Conservation (phyloP, 1,140 invertebrate genomes). For the Lepidurus couesii region DNA sequence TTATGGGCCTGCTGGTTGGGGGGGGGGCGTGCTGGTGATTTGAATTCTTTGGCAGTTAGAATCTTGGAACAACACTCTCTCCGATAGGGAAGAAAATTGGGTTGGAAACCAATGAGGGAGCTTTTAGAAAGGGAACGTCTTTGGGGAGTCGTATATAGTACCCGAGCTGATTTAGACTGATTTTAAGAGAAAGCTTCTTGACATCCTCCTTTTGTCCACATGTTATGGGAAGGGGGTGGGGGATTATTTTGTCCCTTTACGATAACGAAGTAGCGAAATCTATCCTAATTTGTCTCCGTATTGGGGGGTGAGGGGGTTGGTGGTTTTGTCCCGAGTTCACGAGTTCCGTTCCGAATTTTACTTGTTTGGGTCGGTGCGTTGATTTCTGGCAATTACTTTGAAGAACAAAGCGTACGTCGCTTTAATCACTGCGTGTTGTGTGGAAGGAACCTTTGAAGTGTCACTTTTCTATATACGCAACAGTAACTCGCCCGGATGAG, state of each 20-base stretch:
- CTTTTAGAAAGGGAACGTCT: not conserved
- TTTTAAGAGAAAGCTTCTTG: not conserved
- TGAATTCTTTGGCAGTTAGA: not conserved
- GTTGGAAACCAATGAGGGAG: not conserved
- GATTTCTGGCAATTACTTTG: no score
- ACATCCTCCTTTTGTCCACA: not conserved
- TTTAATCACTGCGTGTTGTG: not conserved
- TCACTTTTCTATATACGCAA: not conserved
- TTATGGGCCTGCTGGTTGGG: not conserved
- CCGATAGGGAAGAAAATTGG: not conserved
- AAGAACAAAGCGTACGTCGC: no score
- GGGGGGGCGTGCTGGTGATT: not conserved
- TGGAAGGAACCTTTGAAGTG: not conserved
- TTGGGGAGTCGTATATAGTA: not conserved
- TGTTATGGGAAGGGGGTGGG: not conserved
- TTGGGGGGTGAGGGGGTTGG: not conserved
- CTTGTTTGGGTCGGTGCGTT: no score
- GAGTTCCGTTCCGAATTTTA: not conserved
- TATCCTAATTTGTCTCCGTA: not conserved
- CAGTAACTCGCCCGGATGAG: not conserved
- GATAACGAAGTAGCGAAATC: not conserved
- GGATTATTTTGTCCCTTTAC: not conserved
- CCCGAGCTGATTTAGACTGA: constrained; percentile 12
- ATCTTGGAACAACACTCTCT: not conserved
- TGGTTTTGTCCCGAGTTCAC: not conserved